Conservation (phyloP, 2,113 vertebrate species). For the Phaethon lepturus region DNA sequence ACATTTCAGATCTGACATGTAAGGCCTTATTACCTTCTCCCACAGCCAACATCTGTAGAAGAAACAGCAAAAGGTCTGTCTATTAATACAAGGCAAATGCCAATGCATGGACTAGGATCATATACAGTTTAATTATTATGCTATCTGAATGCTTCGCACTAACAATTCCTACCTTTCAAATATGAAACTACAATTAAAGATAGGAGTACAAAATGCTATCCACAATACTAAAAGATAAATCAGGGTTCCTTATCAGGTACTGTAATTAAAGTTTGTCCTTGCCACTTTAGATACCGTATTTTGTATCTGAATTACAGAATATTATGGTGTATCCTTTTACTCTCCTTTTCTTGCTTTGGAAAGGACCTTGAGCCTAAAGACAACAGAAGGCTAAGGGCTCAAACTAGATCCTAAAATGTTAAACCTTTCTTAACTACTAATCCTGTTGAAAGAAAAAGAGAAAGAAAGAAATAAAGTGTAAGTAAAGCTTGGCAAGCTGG, state of each 20-base stretch:
- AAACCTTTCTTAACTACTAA: not conserved
- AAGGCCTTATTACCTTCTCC: slow-evolving; percentile 75
- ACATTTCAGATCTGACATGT: slow-evolving; percentile 47
- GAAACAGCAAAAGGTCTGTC: not conserved
- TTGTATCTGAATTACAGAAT: not conserved
- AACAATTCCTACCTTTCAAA: not conserved
- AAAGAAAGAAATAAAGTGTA: not conserved
- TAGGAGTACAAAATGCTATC: not conserved
- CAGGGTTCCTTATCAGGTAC: not conserved
- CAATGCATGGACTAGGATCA: not conserved
- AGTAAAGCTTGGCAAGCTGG: not conserved
- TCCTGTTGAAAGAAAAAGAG: not conserved
- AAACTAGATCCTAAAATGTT: not conserved
- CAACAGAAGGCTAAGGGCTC: not conserved
- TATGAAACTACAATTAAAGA: not conserved
- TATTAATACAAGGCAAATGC: not conserved
- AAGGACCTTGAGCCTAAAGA: not conserved
- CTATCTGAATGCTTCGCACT: not conserved
- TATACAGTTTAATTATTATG: not conserved
- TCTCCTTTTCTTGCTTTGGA: not conserved
- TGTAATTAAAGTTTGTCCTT: not conserved
- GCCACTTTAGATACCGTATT: not conserved
- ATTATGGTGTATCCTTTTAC: not conserved
- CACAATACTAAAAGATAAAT: not conserved
- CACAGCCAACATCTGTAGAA: slow-evolving; percentile 69